phyloP scores from a whole-genome alignment of 2,113 vertebrate species.

The Phalacrocorax brasilianus region DNA sequence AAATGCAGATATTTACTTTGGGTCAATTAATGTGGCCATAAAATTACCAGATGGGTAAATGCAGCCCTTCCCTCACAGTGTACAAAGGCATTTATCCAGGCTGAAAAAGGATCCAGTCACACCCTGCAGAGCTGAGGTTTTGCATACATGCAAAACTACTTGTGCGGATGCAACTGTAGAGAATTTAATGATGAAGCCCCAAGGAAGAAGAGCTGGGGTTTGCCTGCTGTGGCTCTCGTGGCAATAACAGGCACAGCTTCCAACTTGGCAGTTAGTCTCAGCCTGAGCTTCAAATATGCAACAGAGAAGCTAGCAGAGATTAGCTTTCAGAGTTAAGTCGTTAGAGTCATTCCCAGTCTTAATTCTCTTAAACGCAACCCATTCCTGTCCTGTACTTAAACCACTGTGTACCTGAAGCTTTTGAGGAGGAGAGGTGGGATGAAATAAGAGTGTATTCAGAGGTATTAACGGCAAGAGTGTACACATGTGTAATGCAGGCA shows the following conservation, averaged over 20 bases:
- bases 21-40: background rate
- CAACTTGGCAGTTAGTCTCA: background rate
- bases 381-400: background rate
- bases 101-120: background rate
- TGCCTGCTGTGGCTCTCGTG: background rate
- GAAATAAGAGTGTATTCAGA: background rate
- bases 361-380: background rate
- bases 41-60: conserved; percentile 12
- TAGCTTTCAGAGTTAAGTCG: background rate
- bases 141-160: background rate
- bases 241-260: conserved; percentile 27
- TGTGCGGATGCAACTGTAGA: background rate
- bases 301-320: background rate
- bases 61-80: background rate
- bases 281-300: background rate
- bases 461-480: background rate
- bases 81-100: background rate
- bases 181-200: background rate
- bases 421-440: background rate
- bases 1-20: background rate
- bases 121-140: background rate
- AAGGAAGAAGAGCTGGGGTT: background rate
- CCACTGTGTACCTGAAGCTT: background rate
- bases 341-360: background rate
- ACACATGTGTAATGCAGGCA: background rate